Conservation (phyloP, 2,113 vertebrate species). For the Cyanoliseus patagonus region DNA sequence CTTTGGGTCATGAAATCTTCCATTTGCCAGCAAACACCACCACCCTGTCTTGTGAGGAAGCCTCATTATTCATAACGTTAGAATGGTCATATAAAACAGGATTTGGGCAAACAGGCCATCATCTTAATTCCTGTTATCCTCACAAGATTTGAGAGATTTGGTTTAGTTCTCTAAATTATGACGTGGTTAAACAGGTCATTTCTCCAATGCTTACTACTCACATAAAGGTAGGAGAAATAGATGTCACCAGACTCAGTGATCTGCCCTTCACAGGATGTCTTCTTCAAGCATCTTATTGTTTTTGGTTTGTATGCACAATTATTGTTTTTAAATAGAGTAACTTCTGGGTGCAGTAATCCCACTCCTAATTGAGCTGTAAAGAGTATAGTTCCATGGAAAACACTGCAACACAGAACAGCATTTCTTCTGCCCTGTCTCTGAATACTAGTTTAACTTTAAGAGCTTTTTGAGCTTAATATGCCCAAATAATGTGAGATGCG, state of each 20-base stretch:
- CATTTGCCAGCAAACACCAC: not conserved
- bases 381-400: not conserved
- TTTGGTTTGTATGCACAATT: not conserved
- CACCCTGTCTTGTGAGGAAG: not conserved
- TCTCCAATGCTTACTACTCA: not conserved
- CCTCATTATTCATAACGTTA: not conserved
- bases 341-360: not conserved
- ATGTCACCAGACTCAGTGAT: not conserved
- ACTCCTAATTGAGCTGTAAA: not conserved
- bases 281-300: not conserved
- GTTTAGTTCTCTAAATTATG: not conserved
- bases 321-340: not conserved
- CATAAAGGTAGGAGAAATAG: not conserved
- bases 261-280: not conserved
- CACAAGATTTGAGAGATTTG: not conserved
- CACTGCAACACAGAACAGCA: not conserved
- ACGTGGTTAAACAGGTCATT: not conserved
- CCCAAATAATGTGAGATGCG: not conserved
- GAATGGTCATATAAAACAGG: not conserved
- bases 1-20: not conserved
- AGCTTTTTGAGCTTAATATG: not conserved
- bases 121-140: not conserved
- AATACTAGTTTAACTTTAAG: not conserved
- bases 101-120: not conserved
- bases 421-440: not conserved